Evolutionary conservation across 2,113 vertebrate species (phyloP).

Genomic region (Lethenteron reissneri): DNA sequence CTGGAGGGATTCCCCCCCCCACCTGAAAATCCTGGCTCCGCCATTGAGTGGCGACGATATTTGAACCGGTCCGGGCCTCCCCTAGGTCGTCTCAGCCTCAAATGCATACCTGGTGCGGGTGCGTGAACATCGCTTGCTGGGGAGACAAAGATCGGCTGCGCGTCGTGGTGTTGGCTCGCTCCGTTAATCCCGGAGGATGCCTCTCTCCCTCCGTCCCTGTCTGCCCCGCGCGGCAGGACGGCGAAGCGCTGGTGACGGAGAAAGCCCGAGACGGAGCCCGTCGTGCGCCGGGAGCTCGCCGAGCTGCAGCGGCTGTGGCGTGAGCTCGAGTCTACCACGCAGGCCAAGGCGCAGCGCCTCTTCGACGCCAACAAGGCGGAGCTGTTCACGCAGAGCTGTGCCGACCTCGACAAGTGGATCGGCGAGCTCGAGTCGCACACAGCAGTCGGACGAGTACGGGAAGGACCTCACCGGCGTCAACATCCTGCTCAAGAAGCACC

Average conservation of each 20-base stretch:
- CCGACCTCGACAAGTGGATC: slow-evolving; percentile 6
- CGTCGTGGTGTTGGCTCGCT: neutral
- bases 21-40: no score
- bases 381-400: slow-evolving; percentile 4
- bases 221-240: slow-evolving; percentile 11
- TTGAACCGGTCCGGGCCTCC: no score
- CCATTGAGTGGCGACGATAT: no score
- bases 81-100: no score
- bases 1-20: no score
- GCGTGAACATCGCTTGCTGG: no score
- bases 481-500: slow-evolving; percentile 1
- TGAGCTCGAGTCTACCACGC: neutral
- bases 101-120: no score
- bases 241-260: neutral
- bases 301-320: slow-evolving; percentile 1
- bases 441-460: slow-evolving; percentile 2
- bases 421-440: neutral
- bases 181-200: no score
- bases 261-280: neutral
- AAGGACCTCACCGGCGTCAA: slow-evolving; percentile 1
- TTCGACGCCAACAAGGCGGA: slow-evolving; percentile 1
- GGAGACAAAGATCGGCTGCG: no score
- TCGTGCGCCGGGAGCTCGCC: neutral
- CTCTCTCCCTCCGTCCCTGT: neutral
- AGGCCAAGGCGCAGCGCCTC: neutral